These are phyloP conservation scores for Cephalophus harveyi DNA, from an alignment of 2,113 vertebrate genomes.

Conservation along the genomic window DNA sequence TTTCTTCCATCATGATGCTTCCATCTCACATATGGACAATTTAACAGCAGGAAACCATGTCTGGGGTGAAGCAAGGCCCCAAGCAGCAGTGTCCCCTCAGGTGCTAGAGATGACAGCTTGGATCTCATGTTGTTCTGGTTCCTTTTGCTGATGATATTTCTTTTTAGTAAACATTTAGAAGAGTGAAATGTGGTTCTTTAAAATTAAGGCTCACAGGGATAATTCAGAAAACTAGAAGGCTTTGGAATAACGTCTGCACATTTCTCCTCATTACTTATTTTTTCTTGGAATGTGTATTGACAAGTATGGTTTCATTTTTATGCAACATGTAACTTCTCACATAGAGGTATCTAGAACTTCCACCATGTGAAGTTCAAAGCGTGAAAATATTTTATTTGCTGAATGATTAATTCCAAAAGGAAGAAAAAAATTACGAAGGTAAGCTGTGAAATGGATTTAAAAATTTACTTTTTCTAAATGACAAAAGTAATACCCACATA, in stretches of 20 bases:
- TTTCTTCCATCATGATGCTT: not conserved
- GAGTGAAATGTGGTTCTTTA: not conserved
- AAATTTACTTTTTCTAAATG: not conserved
- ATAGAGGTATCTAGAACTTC: not conserved
- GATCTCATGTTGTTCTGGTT: not conserved
- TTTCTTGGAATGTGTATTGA: not conserved
- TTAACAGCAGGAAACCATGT: not conserved
- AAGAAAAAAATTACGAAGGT: not conserved
- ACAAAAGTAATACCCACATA: not conserved
- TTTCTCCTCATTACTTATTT: not conserved
- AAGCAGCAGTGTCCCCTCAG: not conserved
- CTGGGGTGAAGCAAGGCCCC: not conserved
- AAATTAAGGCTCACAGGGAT: not conserved
- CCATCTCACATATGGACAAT: not conserved
- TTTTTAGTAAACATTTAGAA: constrained; percentile 31
- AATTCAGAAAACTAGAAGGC: not conserved
- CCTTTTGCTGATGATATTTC: not conserved
- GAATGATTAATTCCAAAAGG: not conserved
- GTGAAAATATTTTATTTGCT: not conserved
- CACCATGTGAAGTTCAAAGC: not conserved
- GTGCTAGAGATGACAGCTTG: not conserved
- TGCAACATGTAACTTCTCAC: not conserved
- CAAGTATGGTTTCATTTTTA: not conserved
- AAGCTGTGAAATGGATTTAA: not conserved
- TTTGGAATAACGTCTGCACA: not conserved